A percentile compares a stretch with the other conserved stretches of the same genome.
These are phyloP conservation scores for Ectemnius cavifrons DNA, from an alignment of 2,888 invertebrate species.

Conservation along the genomic window DNA sequence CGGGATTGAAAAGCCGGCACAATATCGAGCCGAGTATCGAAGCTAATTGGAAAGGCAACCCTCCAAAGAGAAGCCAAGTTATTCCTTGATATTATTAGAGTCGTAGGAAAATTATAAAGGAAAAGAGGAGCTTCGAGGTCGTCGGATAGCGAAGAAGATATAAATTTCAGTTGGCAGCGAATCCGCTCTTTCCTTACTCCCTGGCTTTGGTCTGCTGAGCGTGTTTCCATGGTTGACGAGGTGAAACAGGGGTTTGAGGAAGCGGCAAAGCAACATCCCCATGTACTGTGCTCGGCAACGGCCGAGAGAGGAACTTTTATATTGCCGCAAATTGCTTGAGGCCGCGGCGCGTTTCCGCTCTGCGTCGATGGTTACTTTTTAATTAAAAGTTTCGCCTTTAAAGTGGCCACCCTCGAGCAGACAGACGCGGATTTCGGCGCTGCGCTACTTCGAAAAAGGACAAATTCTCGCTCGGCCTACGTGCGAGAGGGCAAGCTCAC, in stretches of 20 bases:
- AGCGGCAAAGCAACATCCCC: slow-evolving; percentile 11
- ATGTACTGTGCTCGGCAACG: slow-evolving; percentile 32
- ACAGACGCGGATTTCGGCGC: slow-evolving; percentile 4
- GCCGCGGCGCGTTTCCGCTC: slow-evolving; percentile 21
- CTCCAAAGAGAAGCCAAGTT: slow-evolving; percentile 6
- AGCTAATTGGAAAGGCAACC: slow-evolving; percentile 5
- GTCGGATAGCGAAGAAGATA: not conserved
- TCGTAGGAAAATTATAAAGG: slow-evolving; percentile 3
- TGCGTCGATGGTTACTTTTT: slow-evolving; percentile 57
- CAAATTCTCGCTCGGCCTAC: not conserved
- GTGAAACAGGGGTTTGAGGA: not conserved
- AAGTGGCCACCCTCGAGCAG: slow-evolving; percentile 22
- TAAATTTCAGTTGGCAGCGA: not conserved
- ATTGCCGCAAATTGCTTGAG: slow-evolving; percentile 57
- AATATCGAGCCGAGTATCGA: not conserved
- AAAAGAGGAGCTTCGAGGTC: not conserved
- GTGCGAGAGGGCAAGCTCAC: not conserved
- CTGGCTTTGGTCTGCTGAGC: not conserved
- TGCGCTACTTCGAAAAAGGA: slow-evolving; percentile 5
- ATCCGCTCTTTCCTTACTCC: slow-evolving; percentile 1
- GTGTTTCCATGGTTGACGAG: not conserved
- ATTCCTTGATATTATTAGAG: not conserved
- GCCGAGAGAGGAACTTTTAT: slow-evolving; percentile 51
- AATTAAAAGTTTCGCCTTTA: slow-evolving; percentile 60
- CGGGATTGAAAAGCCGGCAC: not conserved